phyloP scores from a whole-genome alignment of 2,113 vertebrate genomes.

The Nanorana parkeri region DNA sequence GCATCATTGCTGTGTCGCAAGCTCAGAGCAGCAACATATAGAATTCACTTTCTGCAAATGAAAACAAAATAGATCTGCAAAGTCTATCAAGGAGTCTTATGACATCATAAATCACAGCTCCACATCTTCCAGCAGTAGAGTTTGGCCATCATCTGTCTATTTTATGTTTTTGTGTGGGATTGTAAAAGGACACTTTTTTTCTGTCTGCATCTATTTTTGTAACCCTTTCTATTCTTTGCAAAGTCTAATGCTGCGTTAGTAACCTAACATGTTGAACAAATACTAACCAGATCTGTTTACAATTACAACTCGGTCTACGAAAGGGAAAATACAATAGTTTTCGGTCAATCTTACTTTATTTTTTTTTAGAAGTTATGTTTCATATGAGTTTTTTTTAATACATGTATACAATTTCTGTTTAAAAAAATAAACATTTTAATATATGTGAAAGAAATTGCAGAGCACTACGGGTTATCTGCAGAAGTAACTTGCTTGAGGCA shows the following conservation, averaged over 20 bases:
- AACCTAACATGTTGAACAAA: too few species aligned
- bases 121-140: constrained; percentile 38
- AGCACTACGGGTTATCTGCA: too few species aligned
- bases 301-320: too few species aligned
- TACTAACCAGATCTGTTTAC: too few species aligned
- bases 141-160: constrained; percentile 46
- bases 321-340: too few species aligned
- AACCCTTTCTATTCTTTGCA: constrained; percentile 6
- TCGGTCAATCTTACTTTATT: too few species aligned
- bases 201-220: constrained; percentile 1
- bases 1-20: constrained; percentile 18
- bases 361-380: too few species aligned
- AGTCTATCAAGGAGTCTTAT: constrained; percentile 48
- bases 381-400: too few species aligned
- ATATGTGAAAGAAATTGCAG: too few species aligned
- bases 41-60: constrained; percentile 38
- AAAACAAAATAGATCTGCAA: constrained; percentile 44
- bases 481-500: too few species aligned
- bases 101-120: constrained; percentile 48
- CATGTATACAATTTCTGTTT: too few species aligned
- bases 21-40: constrained; percentile 17
- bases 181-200: constrained; percentile 20
- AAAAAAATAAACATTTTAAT: too few species aligned
- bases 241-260: neutral
- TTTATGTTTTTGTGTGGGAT: constrained; percentile 43